Evolutionary conservation across 2,888 invertebrate genomes (phyloP).

Genomic region (Syrista parreyssii): DNA sequence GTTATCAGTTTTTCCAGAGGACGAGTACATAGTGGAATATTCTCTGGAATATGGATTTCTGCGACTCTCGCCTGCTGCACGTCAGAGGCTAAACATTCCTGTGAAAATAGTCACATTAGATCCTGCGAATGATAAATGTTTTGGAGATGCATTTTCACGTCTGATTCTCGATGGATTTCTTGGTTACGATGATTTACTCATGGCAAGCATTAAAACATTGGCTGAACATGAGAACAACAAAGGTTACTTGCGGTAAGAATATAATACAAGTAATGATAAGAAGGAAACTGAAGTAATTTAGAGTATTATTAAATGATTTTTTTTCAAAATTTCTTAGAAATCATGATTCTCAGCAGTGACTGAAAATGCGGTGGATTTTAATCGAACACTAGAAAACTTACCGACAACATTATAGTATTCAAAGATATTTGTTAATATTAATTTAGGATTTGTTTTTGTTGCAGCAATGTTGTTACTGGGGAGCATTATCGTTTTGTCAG

Average conservation of each 20-base stretch:
- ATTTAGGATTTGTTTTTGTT: constrained; percentile 43
- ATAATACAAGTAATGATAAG: not conserved
- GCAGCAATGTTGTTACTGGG: constrained; percentile 95
- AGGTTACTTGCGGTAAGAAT: constrained; percentile 82
- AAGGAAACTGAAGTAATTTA: constrained; percentile 5
- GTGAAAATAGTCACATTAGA: constrained; percentile 90
- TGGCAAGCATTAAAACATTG: constrained; percentile 95
- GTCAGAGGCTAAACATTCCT: constrained; percentile 90
- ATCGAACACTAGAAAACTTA: not conserved
- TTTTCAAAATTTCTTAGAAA: not conserved
- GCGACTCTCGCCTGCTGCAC: constrained; percentile 86
- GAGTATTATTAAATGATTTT: not conserved
- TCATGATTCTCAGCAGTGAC: not conserved
- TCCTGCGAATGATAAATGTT: constrained; percentile 89
- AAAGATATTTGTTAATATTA: not conserved
- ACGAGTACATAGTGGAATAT: constrained; percentile 97
- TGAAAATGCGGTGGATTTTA: not conserved
- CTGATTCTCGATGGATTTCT: constrained; percentile 92
- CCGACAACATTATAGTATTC: not conserved
- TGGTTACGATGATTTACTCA: constrained; percentile 96
- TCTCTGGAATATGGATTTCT: constrained; percentile 97
- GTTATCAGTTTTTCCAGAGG: constrained; percentile 76
- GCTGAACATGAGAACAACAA: constrained; percentile 98
- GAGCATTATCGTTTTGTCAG: constrained; percentile 98
- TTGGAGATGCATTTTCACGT: constrained; percentile 92